phyloP scores from a whole-genome alignment of 2,888 invertebrate genomes.

The Xanthorhoe designata region DNA sequence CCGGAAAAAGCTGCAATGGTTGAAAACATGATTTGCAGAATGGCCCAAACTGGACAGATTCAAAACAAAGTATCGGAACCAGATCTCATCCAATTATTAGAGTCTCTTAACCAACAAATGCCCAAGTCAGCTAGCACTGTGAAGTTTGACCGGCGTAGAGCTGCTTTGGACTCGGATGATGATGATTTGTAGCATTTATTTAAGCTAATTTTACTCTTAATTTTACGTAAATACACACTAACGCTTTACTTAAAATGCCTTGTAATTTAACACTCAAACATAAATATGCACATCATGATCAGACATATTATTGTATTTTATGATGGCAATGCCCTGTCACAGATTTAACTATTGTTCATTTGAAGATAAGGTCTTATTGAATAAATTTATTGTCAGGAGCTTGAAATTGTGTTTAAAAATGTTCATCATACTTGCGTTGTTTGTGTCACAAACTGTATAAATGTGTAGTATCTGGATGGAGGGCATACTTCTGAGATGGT shows the following conservation, averaged over 20 bases:
- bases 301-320: neutral
- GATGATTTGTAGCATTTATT: slow-evolving; percentile 78
- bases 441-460: no score
- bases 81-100: slow-evolving; percentile 93
- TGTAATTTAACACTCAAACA: slow-evolving; percentile 24
- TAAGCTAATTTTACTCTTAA: slow-evolving; percentile 18
- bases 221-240: slow-evolving; percentile 32
- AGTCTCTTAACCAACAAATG: slow-evolving; percentile 94
- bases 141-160: slow-evolving; percentile 96
- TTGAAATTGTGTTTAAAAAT: slow-evolving; percentile 16
- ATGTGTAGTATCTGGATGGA: no score
- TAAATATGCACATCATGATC: neutral
- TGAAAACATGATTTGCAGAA: slow-evolving; percentile 96
- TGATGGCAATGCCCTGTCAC: neutral
- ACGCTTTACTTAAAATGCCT: slow-evolving; percentile 36
- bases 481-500: no score
- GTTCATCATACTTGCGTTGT: no score
- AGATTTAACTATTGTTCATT: neutral
- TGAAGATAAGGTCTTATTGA: slow-evolving; percentile 8
- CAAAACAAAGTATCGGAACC: slow-evolving; percentile 93
- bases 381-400: slow-evolving; percentile 14
- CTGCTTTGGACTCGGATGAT: slow-evolving; percentile 94
- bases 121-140: slow-evolving; percentile 92
- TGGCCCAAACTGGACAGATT: slow-evolving; percentile 97
- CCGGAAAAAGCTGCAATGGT: slow-evolving; percentile 98